A percentile compares a stretch with the other conserved stretches of the same genome.
These are phyloP conservation scores for Theonella swinhoei DNA, from an alignment of 37 sponge, comb jelly and placozoan genomes.

Conservation along the genomic window DNA sequence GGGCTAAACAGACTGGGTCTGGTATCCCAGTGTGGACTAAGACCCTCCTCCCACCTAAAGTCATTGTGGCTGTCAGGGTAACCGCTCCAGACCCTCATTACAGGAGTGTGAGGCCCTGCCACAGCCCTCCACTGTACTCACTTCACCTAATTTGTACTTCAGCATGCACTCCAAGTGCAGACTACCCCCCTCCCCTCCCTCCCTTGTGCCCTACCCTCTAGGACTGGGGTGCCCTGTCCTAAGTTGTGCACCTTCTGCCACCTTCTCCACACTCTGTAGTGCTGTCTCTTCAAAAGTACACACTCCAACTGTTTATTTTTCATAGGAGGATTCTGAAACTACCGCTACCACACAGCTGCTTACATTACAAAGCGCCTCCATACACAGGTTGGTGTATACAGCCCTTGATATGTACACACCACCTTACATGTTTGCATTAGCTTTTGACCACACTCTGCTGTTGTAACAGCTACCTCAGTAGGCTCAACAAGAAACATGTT, in stretches of 20 bases:
- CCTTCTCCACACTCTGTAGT: not conserved
- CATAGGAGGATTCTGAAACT: not conserved
- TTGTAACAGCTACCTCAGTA: not conserved
- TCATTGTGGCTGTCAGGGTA: too few species aligned
- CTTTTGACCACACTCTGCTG: not conserved
- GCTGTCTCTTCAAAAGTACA: too few species aligned
- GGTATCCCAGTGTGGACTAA: too few species aligned
- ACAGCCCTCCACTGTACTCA: too few species aligned
- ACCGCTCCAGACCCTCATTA: too few species aligned
- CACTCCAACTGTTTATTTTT: not conserved
- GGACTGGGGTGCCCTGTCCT: too few species aligned
- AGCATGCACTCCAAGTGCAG: too few species aligned
- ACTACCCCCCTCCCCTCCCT: not conserved
- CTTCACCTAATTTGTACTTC: too few species aligned
- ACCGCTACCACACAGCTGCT: not conserved
- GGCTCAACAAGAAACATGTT: not conserved
- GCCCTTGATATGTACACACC: not conserved
- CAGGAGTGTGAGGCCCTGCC: too few species aligned
- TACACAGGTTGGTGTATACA: not conserved
- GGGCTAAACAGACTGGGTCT: too few species aligned
- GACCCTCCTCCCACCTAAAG: too few species aligned
- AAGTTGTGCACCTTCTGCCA: too few species aligned
- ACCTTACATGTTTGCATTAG: not conserved
- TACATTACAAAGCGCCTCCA: not conserved
- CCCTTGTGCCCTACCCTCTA: not conserved